Base-by-base conservation (phyloP, 1,140 invertebrate species). In the Oreohelix idahoensis region DNA sequence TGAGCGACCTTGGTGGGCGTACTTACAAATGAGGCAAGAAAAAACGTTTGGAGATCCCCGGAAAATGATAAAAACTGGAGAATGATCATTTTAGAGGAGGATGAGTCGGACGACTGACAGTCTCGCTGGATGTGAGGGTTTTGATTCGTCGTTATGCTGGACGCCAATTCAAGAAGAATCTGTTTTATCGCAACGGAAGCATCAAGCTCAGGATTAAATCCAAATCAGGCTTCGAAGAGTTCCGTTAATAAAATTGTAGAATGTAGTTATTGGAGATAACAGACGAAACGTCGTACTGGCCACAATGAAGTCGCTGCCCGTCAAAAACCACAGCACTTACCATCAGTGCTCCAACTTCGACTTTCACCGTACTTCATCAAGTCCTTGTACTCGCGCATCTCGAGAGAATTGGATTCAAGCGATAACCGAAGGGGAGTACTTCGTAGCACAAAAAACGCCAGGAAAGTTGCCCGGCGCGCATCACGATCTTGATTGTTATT, bases 141-240 rank as follows among this genome's bases (percentile, higher is more conserved):
- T 53, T 1, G 74, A 76, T 13, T 76, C 74, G 1, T 76, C n/a
- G n/a, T 15, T 35, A 1, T 76, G 74, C 29, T 76, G n/a, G 45
- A 76, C 74, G 1, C 74, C 74, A 1, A 76, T 76, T 53, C 51
- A n/a, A 13, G 74, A 76, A 53, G 74, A 76, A 35, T 53, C 74
- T 10, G 8, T n/a, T n/a, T n/a, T 2, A 11, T 58, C 51, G 2
- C 63, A n/a, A 32, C n/a, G n/a, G 1, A 23, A 13, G 29, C 0
- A 51, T 45, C 36, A n/a, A 2, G 13, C 5, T 49, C 38, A 2
- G 74, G 53, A n/a, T n/a, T 26, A 29, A 17, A 13, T 76, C 74
- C 15, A 49, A 45, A 15, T 45, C 29, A 5, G 74, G 53, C 32
- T 76, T 76, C 23, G 42, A 76, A 20, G 2, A 8, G 10, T 76